These are phyloP conservation scores for Branchinecta lynchi DNA, from an alignment of 1,140 invertebrate species.

Conservation along the genomic window DNA sequence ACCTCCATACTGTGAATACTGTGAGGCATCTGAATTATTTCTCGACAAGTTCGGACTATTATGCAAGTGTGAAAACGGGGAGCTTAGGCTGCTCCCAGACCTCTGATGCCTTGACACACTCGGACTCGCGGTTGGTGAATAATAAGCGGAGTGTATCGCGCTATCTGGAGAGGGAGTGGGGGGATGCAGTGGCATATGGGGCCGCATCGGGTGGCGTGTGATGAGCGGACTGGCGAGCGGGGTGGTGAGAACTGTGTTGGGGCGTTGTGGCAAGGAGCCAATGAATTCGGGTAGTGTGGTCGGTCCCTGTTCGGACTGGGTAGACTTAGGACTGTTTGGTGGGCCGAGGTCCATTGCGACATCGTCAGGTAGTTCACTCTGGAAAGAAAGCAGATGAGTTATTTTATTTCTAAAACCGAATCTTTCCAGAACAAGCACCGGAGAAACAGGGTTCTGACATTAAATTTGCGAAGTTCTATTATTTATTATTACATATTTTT, in stretches of 20 bases:
- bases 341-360: background rate
- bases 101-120: conserved; percentile 53
- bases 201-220: conserved; percentile 18
- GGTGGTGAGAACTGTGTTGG: conserved; percentile 20
- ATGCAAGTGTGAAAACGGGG: conserved; percentile 29
- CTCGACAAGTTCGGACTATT: conserved; percentile 59
- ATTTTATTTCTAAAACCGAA: no score
- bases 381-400: background rate
- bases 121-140: conserved; percentile 65
- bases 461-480: no score
- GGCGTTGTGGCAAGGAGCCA: conserved; percentile 15
- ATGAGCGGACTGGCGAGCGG: conserved; percentile 18
- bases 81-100: conserved; percentile 33
- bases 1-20: conserved; percentile 41
- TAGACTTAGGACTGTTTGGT: conserved; percentile 7
- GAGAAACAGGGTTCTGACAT: no score
- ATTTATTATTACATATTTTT: no score
- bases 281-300: background rate
- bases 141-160: conserved; percentile 68
- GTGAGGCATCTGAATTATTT: conserved; percentile 76
- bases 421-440: no score
- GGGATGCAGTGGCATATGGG: conserved; percentile 23
- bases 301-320: conserved; percentile 1
- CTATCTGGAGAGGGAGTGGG: conserved; percentile 24
- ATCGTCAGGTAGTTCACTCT: background rate